Evolutionary conservation across 2,888 invertebrate genomes (phyloP).

Genomic region (Orthonychiurus folsomi): DNA sequence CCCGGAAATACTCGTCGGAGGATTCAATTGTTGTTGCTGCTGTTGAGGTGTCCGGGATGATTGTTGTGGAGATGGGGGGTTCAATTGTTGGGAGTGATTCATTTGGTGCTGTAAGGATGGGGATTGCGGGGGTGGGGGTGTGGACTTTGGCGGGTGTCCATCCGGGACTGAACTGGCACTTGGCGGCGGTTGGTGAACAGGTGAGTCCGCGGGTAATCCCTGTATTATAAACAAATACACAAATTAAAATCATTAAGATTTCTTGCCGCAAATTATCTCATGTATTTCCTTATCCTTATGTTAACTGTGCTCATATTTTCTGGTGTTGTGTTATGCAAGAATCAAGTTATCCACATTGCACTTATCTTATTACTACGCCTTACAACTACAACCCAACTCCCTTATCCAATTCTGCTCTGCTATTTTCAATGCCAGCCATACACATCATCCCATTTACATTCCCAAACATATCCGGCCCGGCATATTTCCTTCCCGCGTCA

Average conservation of each 20-base stretch:
- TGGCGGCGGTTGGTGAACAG: constrained; percentile 6
- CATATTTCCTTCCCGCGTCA: too few species aligned
- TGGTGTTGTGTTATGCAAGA: too few species aligned
- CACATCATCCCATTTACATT: too few species aligned
- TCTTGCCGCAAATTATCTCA: background rate
- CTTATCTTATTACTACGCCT: background rate
- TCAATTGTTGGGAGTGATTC: constrained; percentile 3
- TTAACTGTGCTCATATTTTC: too few species aligned
- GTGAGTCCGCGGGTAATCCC: background rate
- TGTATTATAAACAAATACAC: constrained; percentile 12
- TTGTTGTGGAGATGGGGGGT: constrained; percentile 33
- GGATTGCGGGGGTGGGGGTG: constrained; percentile 38
- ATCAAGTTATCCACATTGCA: too few species aligned
- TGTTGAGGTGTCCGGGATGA: constrained; percentile 32
- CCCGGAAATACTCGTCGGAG: constrained; percentile 11
- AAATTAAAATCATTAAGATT: background rate
- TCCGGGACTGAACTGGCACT: constrained; percentile 24
- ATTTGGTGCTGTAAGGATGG: constrained; percentile 28
- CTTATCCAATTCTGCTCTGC: background rate
- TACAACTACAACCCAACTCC: background rate
- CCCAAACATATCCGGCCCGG: too few species aligned
- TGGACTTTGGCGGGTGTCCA: constrained; percentile 37
- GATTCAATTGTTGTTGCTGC: constrained; percentile 23
- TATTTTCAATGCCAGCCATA: too few species aligned
- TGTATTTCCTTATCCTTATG: too few species aligned